Conservation (phyloP, 2,113 vertebrate genomes). For the Melanostigma gelatinosum region DNA sequence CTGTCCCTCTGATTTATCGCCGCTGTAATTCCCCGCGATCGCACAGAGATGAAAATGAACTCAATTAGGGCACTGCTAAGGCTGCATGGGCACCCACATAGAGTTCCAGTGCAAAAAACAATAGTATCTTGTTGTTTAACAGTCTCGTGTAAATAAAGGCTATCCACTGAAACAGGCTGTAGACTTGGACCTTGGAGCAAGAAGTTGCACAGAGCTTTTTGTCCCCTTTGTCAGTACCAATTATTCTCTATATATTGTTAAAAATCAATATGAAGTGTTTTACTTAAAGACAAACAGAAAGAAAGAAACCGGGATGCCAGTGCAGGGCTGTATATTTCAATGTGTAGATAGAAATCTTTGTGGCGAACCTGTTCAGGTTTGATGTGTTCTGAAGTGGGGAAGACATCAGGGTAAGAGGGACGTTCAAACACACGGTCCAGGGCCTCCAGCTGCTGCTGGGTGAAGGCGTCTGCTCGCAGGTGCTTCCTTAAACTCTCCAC, state of each 20-base stretch:
- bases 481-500: conserved; percentile 99
- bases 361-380: conserved; percentile 94
- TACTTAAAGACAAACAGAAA: background rate
- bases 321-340: background rate
- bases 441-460: conserved; percentile 97
- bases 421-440: conserved; percentile 98
- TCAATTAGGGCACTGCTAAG: conserved; percentile 99
- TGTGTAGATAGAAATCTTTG: conserved; percentile 12
- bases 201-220: conserved; percentile 73
- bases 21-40: conserved; percentile 99
- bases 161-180: conserved; percentile 93
- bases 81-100: conserved; percentile 94
- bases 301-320: background rate
- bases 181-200: conserved; percentile 76
- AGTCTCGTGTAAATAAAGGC: conserved; percentile 99
- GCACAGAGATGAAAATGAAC: conserved; percentile 99
- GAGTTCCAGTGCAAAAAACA: conserved; percentile 98
- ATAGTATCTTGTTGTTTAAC: conserved; percentile 98
- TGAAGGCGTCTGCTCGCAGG: conserved; percentile 98
- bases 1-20: conserved; percentile 99
- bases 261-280: conserved; percentile 20
- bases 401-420: conserved; percentile 96
- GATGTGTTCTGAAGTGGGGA: conserved; percentile 95
- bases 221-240: conserved; percentile 83
- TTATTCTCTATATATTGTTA: conserved; percentile 39